Base-by-base conservation (phyloP, 2,113 vertebrate genomes). In the Eulacestoma nigropectus region DNA sequence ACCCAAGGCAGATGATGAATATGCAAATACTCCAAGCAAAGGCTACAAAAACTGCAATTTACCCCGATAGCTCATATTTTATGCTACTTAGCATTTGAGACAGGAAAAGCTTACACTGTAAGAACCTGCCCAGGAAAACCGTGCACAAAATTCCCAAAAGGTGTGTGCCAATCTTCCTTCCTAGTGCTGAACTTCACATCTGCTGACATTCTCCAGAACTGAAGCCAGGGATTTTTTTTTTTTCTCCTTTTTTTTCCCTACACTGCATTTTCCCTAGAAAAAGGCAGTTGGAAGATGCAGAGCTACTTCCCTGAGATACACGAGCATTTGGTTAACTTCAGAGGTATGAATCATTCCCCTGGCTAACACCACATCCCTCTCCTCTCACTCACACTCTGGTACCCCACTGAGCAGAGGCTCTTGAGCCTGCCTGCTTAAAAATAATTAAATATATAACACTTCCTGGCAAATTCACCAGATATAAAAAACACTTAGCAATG, bases 371-470 rank as follows among this genome's bases (percentile, higher is more conserved):
- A 81, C 20, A 4, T 60, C 77, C 29, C 69, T 72, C 68, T 60
- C 18, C 73, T 92, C 80, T 84, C 53, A 4, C 65, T 86, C 90
- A 27, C 67, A 44, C 77, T 57, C 74, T 50, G 47, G 8, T 92
- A 47, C 62, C 67, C 52, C 6, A 0, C 56, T 3, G 23, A 76
- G 59, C 67, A 57, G 47, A 56, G 78, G 57, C 57, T 72, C 68
- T 59, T 3, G 14, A 96, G 87, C 68, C 74, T 86, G 22, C 47
- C 53, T 96, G 93, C 72, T 96, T 90, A 92, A 95, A 96, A 97
- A 95, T 94, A 86, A 75, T 95, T 84, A 89, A 93, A 97, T 88
- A 95, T 94, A 86, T 95, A 94, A 83, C 42, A 11, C 63, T 97
- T 96, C 72, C 87, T 78, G 57, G 68, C 70, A 87, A 88, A 91